phyloP scores from a whole-genome alignment of 2,888 invertebrate genomes.

The Nebria brevicollis region DNA sequence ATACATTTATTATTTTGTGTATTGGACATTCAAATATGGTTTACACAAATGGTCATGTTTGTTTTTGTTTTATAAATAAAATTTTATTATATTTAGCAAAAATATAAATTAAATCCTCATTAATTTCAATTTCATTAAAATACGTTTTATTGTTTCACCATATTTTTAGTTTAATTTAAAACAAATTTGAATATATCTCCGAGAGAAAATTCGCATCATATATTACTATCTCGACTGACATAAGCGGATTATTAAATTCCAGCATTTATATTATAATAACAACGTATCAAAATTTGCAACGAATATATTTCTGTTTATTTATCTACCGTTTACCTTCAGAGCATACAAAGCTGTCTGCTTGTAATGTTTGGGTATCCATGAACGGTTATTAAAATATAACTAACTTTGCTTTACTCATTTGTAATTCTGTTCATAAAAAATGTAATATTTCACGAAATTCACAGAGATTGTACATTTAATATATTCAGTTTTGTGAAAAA shows the following conservation, averaged over 20 bases:
- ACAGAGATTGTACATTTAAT: neutral
- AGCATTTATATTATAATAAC: slow-evolving; percentile 23
- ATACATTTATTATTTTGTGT: no score
- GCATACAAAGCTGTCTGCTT: slow-evolving; percentile 25
- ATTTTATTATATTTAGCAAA: no score
- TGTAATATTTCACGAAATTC: slow-evolving; percentile 34
- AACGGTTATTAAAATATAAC: slow-evolving; percentile 41
- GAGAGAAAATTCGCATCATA: slow-evolving; percentile 23
- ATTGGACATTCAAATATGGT: no score
- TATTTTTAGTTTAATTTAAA: slow-evolving; percentile 38
- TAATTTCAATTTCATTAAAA: slow-evolving; percentile 39
- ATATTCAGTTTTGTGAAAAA: no score
- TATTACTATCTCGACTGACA: slow-evolving; percentile 29
- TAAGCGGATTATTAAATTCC: slow-evolving; percentile 42
- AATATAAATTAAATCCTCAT: slow-evolving; percentile 11
- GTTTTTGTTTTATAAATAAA: no score
- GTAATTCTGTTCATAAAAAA: slow-evolving; percentile 42
- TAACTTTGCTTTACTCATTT: slow-evolving; percentile 35
- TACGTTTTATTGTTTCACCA: slow-evolving; percentile 21
- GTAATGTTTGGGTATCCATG: slow-evolving; percentile 27
- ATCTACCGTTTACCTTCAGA: slow-evolving; percentile 8
- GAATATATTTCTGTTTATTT: slow-evolving; percentile 31
- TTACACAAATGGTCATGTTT: no score
- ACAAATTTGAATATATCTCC: slow-evolving; percentile 35
- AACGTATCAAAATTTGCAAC: slow-evolving; percentile 1